Evolutionary conservation across 1,140 invertebrate species (phyloP).

Genomic region (Armadillidium nasatum): DNA sequence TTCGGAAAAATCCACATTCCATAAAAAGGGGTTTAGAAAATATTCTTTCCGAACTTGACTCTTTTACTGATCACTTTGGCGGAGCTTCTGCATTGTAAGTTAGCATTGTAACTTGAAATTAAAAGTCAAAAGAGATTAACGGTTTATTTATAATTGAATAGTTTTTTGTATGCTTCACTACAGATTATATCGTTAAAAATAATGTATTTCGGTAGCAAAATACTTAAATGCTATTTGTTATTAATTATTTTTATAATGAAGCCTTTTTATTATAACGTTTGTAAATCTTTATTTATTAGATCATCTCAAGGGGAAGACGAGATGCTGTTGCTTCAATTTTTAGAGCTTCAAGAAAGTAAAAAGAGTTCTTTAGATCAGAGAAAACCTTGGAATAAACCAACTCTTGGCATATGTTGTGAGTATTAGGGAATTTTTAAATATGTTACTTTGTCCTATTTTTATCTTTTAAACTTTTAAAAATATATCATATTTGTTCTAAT

Average conservation of each 20-base stretch:
- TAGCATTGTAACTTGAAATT: background rate
- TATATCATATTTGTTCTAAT: too few species aligned
- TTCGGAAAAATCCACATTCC: conserved; percentile 27
- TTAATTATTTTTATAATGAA: too few species aligned
- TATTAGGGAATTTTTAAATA: background rate
- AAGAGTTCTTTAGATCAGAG: conserved; percentile 27
- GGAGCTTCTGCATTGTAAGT: conserved; percentile 10
- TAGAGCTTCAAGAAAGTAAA: conserved; percentile 54
- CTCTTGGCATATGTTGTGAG: conserved; percentile 31
- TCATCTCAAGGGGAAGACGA: conserved; percentile 51
- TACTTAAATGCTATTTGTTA: too few species aligned
- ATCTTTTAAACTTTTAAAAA: too few species aligned
- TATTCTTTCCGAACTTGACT: conserved; percentile 34
- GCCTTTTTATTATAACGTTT: too few species aligned
- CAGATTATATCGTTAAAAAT: too few species aligned
- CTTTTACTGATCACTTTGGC: conserved; percentile 30
- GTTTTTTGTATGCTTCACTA: too few species aligned
- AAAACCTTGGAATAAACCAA: conserved; percentile 31
- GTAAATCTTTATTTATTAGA: too few species aligned
- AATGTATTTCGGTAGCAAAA: too few species aligned
- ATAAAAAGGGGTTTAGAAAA: background rate
- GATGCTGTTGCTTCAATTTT: conserved; percentile 55
- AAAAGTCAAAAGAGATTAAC: background rate
- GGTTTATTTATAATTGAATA: too few species aligned
- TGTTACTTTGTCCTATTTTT: too few species aligned